A percentile compares a stretch with the other conserved stretches of the same genome.
phyloP scores from a whole-genome alignment of 35 echinoderm and acorn worm genomes.

The Heliocidaris tuberculata region DNA sequence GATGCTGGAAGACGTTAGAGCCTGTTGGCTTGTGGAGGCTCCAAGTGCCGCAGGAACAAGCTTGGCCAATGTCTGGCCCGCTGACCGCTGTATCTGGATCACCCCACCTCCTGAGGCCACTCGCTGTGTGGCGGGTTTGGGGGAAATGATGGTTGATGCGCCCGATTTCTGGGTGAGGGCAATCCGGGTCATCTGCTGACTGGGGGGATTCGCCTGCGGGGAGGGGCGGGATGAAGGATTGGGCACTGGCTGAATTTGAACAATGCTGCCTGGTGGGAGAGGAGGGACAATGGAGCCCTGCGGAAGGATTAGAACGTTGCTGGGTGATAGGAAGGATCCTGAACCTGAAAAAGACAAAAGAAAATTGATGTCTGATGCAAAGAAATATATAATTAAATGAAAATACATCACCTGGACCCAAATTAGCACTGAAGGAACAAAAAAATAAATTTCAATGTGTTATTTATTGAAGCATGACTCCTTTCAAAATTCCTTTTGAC shows the following conservation, averaged over 20 bases:
- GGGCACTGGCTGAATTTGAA: conserved; percentile 97
- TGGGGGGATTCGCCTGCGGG: conserved; percentile 8
- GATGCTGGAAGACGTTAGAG: conserved; percentile 51
- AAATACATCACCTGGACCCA: not conserved
- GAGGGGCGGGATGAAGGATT: conserved; percentile 60
- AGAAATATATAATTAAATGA: not conserved
- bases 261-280: conserved; percentile 92
- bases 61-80: conserved; percentile 64
- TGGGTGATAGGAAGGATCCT: conserved; percentile 86
- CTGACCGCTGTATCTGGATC: conserved; percentile 76
- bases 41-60: conserved; percentile 56
- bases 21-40: conserved; percentile 12
- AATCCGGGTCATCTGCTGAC: conserved; percentile 55
- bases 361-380: not conserved
- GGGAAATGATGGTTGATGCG: conserved; percentile 47
- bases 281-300: conserved; percentile 95
- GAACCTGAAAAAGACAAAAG: conserved; percentile 19
- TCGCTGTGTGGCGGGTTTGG: conserved; percentile 30
- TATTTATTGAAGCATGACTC: no score
- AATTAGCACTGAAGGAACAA: no score
- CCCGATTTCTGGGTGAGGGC: conserved; percentile 37
- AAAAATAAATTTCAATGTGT: no score
- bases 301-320: conserved; percentile 94
- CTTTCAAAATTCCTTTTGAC: no score
- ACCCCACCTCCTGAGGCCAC: conserved; percentile 52